A percentile compares a stretch with the other conserved stretches of the same genome.
Conservation (phyloP, 1,140 invertebrate species). For the Aphaenogaster rudis region DNA sequence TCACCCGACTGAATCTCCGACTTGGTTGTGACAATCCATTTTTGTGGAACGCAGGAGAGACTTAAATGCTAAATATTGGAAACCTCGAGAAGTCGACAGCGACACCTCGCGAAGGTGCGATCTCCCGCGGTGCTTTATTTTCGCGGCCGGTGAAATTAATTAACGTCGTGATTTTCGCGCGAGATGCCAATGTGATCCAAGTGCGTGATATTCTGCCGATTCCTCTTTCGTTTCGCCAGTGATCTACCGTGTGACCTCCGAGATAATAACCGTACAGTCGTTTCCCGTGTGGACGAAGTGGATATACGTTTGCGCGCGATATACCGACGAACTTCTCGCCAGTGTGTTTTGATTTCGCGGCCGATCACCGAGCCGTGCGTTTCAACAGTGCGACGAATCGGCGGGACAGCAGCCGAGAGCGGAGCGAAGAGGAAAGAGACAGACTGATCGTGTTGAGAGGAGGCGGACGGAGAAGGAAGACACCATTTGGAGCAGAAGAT, state of each 20-base stretch:
- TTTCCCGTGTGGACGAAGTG: background rate
- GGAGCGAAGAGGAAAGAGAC: background rate
- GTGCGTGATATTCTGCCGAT: background rate
- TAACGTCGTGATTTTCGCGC: background rate
- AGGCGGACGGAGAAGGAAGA: background rate
- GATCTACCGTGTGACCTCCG: background rate
- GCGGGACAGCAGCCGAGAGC: background rate
- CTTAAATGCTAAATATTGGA: background rate
- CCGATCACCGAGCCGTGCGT: background rate
- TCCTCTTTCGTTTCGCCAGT: background rate
- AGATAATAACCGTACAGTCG: background rate
- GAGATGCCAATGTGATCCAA: background rate
- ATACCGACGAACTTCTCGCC: background rate
- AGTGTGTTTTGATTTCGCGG: conserved; percentile 20
- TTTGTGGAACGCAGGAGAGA: background rate
- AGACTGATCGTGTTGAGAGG: too few relatives aligned
- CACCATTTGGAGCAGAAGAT: conserved; percentile 2
- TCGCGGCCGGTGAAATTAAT: background rate
- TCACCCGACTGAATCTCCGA: background rate
- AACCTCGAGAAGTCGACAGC: background rate
- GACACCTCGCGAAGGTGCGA: background rate
- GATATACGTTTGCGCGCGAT: background rate
- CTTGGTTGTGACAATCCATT: background rate
- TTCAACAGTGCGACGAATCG: conserved; percentile 3
- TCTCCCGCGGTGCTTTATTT: background rate